phyloP scores from a whole-genome alignment of 1,140 invertebrate genomes.

The Achroia grisella region DNA sequence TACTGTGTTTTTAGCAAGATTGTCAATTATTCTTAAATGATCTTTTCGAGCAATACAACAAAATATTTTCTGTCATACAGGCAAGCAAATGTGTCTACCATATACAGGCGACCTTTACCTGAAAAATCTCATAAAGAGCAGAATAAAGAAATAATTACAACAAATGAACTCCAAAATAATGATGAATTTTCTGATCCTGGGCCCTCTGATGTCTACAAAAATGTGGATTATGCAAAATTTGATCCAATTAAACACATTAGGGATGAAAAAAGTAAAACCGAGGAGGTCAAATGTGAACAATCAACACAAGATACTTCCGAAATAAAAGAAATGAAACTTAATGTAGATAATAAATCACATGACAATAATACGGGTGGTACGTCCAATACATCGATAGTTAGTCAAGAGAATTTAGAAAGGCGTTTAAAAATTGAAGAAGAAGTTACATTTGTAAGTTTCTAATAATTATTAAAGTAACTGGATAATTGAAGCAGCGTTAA shows the following conservation, averaged over 20 bases:
- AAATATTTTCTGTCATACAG: slow-evolving; percentile 23
- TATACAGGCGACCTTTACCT: slow-evolving; percentile 32
- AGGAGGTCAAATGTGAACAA: neutral
- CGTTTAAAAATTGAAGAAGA: slow-evolving; percentile 57
- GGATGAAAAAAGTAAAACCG: slow-evolving; percentile 14
- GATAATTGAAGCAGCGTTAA: no score
- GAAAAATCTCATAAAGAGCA: slow-evolving; percentile 15
- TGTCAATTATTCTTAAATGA: neutral
- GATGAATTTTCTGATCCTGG: slow-evolving; percentile 14
- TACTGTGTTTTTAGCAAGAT: no score
- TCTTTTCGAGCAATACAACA: slow-evolving; percentile 1
- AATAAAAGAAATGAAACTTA: no score
- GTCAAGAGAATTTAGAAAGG: slow-evolving; percentile 42
- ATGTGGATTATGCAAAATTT: slow-evolving; percentile 14
- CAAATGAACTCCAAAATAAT: slow-evolving; percentile 6
- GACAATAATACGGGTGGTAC: slow-evolving; percentile 2
- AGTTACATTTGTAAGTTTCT: slow-evolving; percentile 70
- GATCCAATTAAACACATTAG: slow-evolving; percentile 35
- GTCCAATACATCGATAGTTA: slow-evolving; percentile 1
- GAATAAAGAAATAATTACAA: slow-evolving; percentile 7
- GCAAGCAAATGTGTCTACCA: slow-evolving; percentile 77
- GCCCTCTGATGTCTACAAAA: slow-evolving; percentile 18
- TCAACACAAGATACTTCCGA: no score
- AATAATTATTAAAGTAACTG: slow-evolving; percentile 1
- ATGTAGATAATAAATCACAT: neutral